These are phyloP conservation scores for Melanogrammus aeglefinus DNA, from an alignment of 2,797 vertebrate species.

Conservation along the genomic window DNA sequence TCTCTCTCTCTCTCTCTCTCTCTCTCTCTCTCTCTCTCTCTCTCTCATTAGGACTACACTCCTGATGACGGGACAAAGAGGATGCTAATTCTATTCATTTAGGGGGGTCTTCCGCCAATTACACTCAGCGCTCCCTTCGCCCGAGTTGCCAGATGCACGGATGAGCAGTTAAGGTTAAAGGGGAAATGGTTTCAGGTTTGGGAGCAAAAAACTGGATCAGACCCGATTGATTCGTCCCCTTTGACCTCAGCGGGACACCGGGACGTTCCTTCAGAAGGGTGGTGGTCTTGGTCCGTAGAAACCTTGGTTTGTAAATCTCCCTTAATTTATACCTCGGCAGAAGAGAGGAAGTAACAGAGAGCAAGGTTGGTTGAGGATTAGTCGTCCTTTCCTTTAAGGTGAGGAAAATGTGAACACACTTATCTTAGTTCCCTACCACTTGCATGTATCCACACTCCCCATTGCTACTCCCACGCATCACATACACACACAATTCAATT, in stretches of 20 bases:
- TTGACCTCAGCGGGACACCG: conserved; percentile 57
- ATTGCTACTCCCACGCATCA: not conserved
- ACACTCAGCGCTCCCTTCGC: conserved; percentile 54
- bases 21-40: conserved; percentile 20
- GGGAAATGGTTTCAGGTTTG: conserved; percentile 57
- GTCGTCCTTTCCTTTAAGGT: no score
- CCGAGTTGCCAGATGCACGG: conserved; percentile 63
- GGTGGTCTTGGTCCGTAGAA: not conserved
- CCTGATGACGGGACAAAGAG: conserved; percentile 67
- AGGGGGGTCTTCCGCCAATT: conserved; percentile 69
- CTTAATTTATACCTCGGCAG: no score
- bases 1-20: conserved; percentile 1
- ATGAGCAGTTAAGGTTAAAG: conserved; percentile 68
- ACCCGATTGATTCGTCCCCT: conserved; percentile 59
- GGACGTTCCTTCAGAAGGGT: conserved; percentile 47
- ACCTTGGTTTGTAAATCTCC: not conserved
- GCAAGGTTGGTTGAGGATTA: no score
- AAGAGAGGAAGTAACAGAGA: no score
- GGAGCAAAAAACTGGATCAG: conserved; percentile 67
- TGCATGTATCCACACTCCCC: no score
- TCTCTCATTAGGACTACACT: conserved; percentile 61
- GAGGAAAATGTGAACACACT: no score
- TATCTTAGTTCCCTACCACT: no score
- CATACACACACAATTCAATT: not conserved
- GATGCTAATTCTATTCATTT: conserved; percentile 71